These are phyloP conservation scores for Eupithecia pulchellata DNA, from an alignment of 2,888 invertebrate species.

Conservation along the genomic window DNA sequence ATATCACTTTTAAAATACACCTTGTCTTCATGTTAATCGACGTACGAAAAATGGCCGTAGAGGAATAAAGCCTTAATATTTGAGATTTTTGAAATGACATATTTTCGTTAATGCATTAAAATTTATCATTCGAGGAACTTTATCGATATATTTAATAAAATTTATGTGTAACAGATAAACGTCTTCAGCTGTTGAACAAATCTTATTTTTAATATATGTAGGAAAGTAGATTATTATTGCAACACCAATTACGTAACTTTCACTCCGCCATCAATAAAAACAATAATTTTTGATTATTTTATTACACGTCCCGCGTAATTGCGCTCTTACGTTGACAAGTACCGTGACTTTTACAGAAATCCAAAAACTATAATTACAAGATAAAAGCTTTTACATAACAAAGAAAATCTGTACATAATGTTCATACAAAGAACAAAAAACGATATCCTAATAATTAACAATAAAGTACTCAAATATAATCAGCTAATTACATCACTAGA, in stretches of 20 bases:
- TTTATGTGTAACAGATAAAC: not conserved
- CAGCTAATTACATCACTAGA: too few relatives aligned
- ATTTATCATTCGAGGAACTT: not conserved
- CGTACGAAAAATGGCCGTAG: too few relatives aligned
- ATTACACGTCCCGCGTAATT: conserved; percentile 7
- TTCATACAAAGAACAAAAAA: not conserved
- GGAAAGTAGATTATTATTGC: not conserved
- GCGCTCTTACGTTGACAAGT: not conserved
- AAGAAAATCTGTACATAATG: not conserved
- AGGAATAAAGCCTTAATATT: too few relatives aligned
- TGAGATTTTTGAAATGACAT: too few relatives aligned
- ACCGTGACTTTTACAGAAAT: not conserved
- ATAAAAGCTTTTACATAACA: not conserved
- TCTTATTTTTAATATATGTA: not conserved
- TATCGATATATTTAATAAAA: too few relatives aligned
- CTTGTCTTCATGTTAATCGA: too few relatives aligned
- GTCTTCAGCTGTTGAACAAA: not conserved
- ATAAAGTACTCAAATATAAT: too few relatives aligned
- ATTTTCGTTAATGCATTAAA: not conserved
- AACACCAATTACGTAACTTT: conserved; percentile 18
- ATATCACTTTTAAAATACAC: too few relatives aligned
- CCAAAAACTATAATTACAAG: not conserved
- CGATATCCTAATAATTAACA: too few relatives aligned
- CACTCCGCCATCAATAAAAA: conserved; percentile 8
- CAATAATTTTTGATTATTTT: conserved; percentile 18